Evolutionary conservation across 2,888 invertebrate species (phyloP).

Genomic region (Coecobrya sp.): DNA sequence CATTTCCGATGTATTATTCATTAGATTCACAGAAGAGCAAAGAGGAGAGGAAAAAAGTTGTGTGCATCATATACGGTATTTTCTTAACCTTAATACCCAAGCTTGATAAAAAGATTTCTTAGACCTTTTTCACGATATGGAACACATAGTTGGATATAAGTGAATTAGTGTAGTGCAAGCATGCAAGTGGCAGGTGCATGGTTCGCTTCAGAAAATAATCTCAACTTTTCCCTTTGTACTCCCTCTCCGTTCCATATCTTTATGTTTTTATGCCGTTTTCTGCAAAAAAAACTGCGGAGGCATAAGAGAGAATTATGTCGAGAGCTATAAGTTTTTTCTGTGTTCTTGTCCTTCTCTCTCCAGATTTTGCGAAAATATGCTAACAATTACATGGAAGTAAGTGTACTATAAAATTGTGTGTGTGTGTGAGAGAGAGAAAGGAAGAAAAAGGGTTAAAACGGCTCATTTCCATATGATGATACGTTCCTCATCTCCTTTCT

Average conservation of each 20-base stretch:
- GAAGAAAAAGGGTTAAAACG: constrained; percentile 33
- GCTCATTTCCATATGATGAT: constrained; percentile 69
- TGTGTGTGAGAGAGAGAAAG: background rate
- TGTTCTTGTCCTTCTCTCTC: background rate
- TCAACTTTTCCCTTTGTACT: background rate
- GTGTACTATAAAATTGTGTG: background rate
- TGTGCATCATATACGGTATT: background rate
- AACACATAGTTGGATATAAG: background rate
- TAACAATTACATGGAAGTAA: constrained; percentile 43
- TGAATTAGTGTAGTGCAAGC: constrained; percentile 60
- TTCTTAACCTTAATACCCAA: background rate
- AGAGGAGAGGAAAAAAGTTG: background rate
- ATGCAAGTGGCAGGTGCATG: constrained; percentile 59
- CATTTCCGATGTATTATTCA: constrained; percentile 70
- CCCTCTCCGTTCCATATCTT: background rate
- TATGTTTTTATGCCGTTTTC: background rate
- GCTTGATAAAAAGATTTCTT: background rate
- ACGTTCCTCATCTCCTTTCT: background rate
- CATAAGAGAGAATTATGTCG: background rate
- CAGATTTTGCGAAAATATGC: constrained; percentile 55
- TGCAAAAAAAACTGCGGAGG: background rate
- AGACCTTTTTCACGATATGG: background rate
- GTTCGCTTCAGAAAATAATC: constrained; percentile 15
- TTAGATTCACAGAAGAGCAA: constrained; percentile 41
- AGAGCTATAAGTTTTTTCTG: background rate